A percentile compares a stretch with the other conserved stretches of the same genome.
Evolutionary conservation across 2,113 vertebrate species (phyloP).

Genomic region (Brienomyrus brachyistius): DNA sequence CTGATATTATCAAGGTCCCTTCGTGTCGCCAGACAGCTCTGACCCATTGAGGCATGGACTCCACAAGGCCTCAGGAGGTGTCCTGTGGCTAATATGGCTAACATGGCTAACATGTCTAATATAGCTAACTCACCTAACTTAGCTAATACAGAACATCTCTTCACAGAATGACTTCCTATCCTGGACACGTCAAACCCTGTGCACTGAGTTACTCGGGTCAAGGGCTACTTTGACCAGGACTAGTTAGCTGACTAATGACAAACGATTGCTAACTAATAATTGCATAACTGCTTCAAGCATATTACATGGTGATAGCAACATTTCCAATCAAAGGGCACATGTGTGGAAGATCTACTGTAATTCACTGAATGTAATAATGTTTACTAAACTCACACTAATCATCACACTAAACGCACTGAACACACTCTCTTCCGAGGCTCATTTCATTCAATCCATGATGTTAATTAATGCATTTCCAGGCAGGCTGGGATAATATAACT

Average conservation of each 20-base stretch:
- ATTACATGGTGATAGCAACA: neutral
- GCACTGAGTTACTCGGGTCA: neutral
- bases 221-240: neutral
- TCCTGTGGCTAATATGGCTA: too few species aligned
- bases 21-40: too few species aligned
- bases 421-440: neutral
- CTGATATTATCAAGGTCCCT: too few species aligned
- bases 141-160: neutral
- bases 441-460: neutral
- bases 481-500: constrained; percentile 8
- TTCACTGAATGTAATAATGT: neutral
- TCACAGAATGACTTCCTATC: neutral
- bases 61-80: too few species aligned
- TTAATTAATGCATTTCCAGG: neutral
- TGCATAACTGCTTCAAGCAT: neutral
- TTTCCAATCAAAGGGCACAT: neutral
- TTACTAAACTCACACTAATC: neutral
- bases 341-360: neutral
- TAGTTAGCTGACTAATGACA: neutral
- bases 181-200: neutral
- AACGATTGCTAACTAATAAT: neutral
- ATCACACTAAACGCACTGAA: neutral
- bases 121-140: neutral
- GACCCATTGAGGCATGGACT: too few species aligned
- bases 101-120: neutral